Base-by-base conservation (phyloP, 53 echinoderm and acorn worm species). In the Holothuria scabra region DNA sequence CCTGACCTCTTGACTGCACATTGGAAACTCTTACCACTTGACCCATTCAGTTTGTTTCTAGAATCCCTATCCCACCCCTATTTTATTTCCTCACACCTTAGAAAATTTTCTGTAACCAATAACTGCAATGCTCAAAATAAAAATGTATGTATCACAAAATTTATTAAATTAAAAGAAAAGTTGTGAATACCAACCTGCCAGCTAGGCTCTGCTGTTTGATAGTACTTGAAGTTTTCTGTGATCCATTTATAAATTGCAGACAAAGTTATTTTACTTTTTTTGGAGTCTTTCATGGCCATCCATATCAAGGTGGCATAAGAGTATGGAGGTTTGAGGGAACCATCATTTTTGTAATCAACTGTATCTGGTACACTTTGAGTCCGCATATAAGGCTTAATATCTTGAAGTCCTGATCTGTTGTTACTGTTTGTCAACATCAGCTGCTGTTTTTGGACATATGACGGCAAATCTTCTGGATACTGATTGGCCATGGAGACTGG, bases 211-310 rank as follows among this genome's bases (percentile, higher is more conserved):
- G 97, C 97, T 22, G 86, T 92, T 83, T 90, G 90, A 70, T 97
- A 97, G 80, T 92, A 97, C 86, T 92, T 97, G 85, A 90, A 97
- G 85, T 97, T 97, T 13, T 94, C 94, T 16, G 86, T 88, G 25
- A 97, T 97, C 97, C 97, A 97, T 72, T 97, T 97, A 60, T 97
- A 97, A 76, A 97, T 97, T 46, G 97, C 88, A 21, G 97, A 94
- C 57, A 97, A 87, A n/a, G 97, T 94, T 76, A 97, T 97, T 86
- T 97, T 97, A 61, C 90, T 90, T 78, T 91, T 97, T 86, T 97
- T 97, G 1, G 94, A 90, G 24, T 92, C 94, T 70, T 97, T 97
- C 97, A 97, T 94, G 52, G 97, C 97, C 97, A 97, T 97, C 92
- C 97, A 97, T 80, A 97, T 97, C 23, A 97, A 76, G 2, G 97